phyloP scores from a whole-genome alignment of 2,113 vertebrate genomes.

The Pipra filicauda region DNA sequence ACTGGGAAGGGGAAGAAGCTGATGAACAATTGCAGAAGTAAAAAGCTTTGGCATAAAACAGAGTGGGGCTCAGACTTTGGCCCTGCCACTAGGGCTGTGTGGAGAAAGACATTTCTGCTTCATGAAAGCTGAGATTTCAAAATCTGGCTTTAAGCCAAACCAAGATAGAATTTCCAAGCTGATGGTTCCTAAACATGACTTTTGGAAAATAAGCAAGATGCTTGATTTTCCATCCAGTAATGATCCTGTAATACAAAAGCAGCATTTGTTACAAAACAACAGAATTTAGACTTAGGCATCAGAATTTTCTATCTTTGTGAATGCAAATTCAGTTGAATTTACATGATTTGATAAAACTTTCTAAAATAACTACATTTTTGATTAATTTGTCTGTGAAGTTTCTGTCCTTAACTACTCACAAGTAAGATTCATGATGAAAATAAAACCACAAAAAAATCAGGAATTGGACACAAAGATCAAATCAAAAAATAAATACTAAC shows the following conservation, averaged over 20 bases:
- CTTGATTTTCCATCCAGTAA: conserved; percentile 7
- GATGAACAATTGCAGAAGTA: neutral
- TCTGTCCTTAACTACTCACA: neutral
- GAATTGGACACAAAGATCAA: neutral
- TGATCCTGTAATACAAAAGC: neutral
- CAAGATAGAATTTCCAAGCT: conserved; percentile 10
- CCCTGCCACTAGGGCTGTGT: neutral
- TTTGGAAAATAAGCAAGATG: conserved; percentile 10
- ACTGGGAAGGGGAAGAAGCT: neutral
- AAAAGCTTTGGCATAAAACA: neutral
- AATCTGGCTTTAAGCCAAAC: conserved; percentile 24
- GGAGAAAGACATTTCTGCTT: conserved; percentile 8
- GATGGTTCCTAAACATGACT: conserved; percentile 6
- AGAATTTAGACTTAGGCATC: neutral
- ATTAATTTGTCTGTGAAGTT: neutral
- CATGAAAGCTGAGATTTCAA: conserved; percentile 17
- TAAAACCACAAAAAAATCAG: neutral
- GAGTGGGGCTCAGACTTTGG: neutral
- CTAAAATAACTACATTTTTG: neutral
- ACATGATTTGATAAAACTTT: neutral
- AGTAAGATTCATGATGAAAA: neutral
- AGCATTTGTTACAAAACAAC: neutral
- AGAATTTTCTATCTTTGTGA: neutral
- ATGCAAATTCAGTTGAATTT: neutral
- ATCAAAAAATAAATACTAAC: neutral